phyloP scores from a whole-genome alignment of 2,113 vertebrate species.

The Grammomys surdaster region DNA sequence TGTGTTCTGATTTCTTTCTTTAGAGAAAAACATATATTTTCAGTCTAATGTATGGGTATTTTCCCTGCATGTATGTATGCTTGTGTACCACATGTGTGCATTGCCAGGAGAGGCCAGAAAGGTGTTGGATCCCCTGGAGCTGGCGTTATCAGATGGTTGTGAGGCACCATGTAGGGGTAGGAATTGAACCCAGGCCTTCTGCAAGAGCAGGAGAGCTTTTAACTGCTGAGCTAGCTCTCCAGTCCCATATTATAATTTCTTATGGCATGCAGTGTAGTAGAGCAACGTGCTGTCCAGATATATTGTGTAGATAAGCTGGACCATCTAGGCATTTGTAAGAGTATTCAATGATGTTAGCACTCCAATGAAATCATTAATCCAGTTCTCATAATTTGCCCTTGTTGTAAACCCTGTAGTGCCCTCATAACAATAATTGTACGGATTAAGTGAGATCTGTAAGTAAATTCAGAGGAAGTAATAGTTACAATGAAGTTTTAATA shows the following conservation, averaged over 20 bases:
- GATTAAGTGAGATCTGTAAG: not conserved
- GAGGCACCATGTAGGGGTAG: not conserved
- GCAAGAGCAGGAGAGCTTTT: not conserved
- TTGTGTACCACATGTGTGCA: not conserved
- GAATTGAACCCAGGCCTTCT: not conserved
- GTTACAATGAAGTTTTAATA: not conserved
- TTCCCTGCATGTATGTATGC: not conserved
- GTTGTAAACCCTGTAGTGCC: not conserved
- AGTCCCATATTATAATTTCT: not conserved
- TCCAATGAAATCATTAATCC: not conserved
- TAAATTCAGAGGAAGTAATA: not conserved
- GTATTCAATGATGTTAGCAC: not conserved
- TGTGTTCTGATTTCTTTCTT: not conserved
- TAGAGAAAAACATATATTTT: not conserved
- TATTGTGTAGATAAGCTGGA: not conserved
- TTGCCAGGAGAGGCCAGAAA: not conserved
- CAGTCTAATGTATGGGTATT: not conserved
- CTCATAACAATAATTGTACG: not conserved
- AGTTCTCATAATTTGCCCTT: not conserved
- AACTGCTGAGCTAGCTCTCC: not conserved
- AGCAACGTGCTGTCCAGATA: not conserved
- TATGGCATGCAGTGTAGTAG: not conserved
- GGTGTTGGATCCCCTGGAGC: not conserved
- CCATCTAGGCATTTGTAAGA: not conserved
- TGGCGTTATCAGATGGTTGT: not conserved